Conservation (phyloP, 2,888 invertebrate species). For the Amphipoea lucens region DNA sequence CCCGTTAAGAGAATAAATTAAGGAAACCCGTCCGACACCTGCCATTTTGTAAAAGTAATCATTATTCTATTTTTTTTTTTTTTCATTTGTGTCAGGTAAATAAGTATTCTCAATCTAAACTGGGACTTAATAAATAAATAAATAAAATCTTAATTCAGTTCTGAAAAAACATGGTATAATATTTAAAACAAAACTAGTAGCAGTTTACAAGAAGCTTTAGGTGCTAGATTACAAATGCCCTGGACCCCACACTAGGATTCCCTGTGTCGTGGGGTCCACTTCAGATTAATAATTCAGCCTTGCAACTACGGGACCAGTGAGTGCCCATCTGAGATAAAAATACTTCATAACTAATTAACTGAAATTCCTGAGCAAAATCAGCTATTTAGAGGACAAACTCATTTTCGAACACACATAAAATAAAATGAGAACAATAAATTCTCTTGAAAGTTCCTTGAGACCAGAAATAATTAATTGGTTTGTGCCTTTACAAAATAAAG, state of each 20-base stretch:
- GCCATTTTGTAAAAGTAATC: no score
- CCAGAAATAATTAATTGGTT: constrained; percentile 75
- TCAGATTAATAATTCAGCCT: not conserved
- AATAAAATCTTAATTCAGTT: no score
- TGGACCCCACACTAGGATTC: not conserved
- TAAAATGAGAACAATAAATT: constrained; percentile 66
- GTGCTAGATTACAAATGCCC: not conserved
- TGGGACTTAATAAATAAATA: no score
- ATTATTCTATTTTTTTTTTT: no score
- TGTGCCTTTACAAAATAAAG: constrained; percentile 73
- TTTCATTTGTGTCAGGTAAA: no score
- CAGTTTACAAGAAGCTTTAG: not conserved
- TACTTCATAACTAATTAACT: constrained; percentile 29
- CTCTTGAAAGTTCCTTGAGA: constrained; percentile 66
- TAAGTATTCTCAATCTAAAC: no score
- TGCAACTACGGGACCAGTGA: not conserved
- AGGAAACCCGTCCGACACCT: no score
- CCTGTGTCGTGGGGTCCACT: not conserved
- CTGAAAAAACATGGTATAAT: not conserved
- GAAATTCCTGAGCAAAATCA: constrained; percentile 45
- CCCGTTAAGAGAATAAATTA: not conserved
- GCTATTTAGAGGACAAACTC: constrained; percentile 48
- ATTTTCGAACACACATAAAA: constrained; percentile 65
- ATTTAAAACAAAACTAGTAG: not conserved
- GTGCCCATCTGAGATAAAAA: not conserved